Conservation (phyloP, 2,888 invertebrate species). For the Gerris lacustris region DNA sequence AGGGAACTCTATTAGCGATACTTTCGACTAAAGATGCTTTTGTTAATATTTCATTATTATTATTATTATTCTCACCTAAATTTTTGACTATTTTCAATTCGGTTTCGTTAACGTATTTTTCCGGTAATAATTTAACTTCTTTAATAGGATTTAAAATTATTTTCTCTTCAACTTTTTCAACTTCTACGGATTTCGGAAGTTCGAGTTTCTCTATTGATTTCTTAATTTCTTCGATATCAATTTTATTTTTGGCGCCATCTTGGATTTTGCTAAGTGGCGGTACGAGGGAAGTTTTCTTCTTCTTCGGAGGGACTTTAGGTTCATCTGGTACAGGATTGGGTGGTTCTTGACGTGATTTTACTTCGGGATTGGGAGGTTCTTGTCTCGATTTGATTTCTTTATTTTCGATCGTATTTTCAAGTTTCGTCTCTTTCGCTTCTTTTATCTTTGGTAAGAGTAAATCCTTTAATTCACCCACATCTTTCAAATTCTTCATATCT, state of each 20-base stretch:
- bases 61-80: slow-evolving; percentile 4
- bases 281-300: slow-evolving; percentile 43
- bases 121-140: slow-evolving; percentile 37
- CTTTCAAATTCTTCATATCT: slow-evolving; percentile 20
- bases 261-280: slow-evolving; percentile 48
- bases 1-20: slow-evolving; percentile 21
- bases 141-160: slow-evolving; percentile 35
- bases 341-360: slow-evolving; percentile 29
- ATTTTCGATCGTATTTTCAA: slow-evolving; percentile 14
- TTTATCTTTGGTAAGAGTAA: slow-evolving; percentile 23
- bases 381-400: slow-evolving; percentile 9
- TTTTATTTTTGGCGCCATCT: slow-evolving; percentile 34
- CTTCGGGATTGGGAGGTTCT: slow-evolving; percentile 33
- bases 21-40: slow-evolving; percentile 15
- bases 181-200: slow-evolving; percentile 29
- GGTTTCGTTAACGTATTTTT: slow-evolving; percentile 38
- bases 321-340: not conserved
- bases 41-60: slow-evolving; percentile 18
- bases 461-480: slow-evolving; percentile 20
- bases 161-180: slow-evolving; percentile 34
- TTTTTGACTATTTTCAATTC: slow-evolving; percentile 6
- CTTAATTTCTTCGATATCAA: slow-evolving; percentile 35
- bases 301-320: slow-evolving; percentile 25
- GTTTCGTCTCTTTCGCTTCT: slow-evolving; percentile 14
- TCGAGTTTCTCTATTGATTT: slow-evolving; percentile 33